Evolutionary conservation across 2,113 vertebrate genomes (phyloP).

Genomic region (Melospiza georgiana): DNA sequence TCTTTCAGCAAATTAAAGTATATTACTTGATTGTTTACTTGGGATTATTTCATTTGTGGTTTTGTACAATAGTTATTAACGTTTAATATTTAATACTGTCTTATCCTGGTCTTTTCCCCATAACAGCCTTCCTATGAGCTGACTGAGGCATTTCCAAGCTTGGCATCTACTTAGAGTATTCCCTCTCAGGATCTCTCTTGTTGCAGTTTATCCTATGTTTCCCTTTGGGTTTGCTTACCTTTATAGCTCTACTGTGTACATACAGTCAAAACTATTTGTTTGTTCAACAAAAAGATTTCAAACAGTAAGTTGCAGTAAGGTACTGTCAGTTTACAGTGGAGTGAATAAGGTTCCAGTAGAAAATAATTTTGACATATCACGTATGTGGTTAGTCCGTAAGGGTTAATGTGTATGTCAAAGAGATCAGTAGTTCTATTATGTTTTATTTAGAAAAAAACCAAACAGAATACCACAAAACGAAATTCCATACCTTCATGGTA

Average conservation of each 20-base stretch:
- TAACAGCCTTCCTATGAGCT: neutral
- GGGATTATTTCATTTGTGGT: neutral
- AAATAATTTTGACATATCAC: neutral
- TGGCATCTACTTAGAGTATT: neutral
- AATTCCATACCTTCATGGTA: neutral
- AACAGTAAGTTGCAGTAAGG: neutral
- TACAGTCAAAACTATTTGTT: neutral
- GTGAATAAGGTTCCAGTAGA: neutral
- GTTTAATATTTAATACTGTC: neutral
- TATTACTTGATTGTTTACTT: neutral
- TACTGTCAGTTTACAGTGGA: neutral
- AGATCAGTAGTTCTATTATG: neutral
- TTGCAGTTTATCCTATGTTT: neutral
- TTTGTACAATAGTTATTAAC: neutral
- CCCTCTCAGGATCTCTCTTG: neutral
- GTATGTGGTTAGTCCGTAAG: neutral
- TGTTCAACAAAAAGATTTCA: neutral
- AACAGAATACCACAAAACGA: neutral
- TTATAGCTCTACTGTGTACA: neutral
- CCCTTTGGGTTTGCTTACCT: neutral
- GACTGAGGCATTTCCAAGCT: neutral
- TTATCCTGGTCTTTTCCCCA: neutral
- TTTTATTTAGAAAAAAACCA: neutral
- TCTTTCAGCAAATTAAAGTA: neutral
- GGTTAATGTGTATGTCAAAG: neutral